Base-by-base conservation (phyloP, 2,888 invertebrate species). In the Philopedon plagiatum region DNA sequence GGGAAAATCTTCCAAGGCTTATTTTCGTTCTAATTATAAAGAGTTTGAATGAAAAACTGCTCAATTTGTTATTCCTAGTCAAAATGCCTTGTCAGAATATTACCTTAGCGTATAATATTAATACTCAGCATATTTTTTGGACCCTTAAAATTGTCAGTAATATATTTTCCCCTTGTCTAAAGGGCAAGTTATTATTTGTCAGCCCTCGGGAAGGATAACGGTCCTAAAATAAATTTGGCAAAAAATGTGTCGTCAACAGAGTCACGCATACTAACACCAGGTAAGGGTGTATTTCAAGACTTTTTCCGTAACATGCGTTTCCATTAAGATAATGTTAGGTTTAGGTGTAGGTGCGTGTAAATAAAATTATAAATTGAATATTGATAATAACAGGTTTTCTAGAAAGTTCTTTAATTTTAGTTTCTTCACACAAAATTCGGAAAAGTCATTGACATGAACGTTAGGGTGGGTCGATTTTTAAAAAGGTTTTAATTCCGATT, bases 71-170 rank as follows among this genome's bases (percentile, higher is more conserved):
- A 29, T 29, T 29, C 51, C n/a, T 51, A 29, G 51, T 29, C 26
- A 51, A 51, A 51, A 51, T 23, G 29, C 26, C 51, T 51, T 29
- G 51, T 51, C 51, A 51, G 29, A 51, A 51, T 46, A 51, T 51
- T n/a, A 51, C 51, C 51, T 51, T 51, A 29, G 29, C 51, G 51
- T 51, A 51, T 51, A 51, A 29, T 51, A 51, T 51, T 51, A 51
- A 51, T 51, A 51, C 51, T 51, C 51, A 51, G 51, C 51, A 51
- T 51, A 51, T 51, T 51, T 51, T 51, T 51, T 51, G 51, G 39
- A 60, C 60, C 60, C 60, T 26, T 60, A 41, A 60, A 60, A 60
- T 21, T 60, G 60, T 60, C 60, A 13, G 39, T 41, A 60, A 60
- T 60, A 60, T 41, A 60, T 60, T 60, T 26, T 60, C 60, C 34